Base-by-base conservation (phyloP, 1,140 invertebrate genomes). In the Lasioglossum baleicum region DNA sequence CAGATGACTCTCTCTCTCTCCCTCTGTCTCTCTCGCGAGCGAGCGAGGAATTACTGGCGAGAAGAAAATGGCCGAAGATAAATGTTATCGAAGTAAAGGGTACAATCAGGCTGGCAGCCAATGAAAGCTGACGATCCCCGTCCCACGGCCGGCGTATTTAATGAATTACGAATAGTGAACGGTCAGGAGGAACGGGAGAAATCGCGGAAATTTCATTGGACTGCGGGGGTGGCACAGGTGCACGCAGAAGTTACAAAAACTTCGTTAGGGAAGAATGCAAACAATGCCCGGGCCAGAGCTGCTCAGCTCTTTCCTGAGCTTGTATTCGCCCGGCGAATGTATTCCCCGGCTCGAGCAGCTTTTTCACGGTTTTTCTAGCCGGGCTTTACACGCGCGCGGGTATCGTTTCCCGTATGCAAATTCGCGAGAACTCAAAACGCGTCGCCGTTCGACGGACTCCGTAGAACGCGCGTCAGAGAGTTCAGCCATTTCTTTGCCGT, bases 361-460 rank as follows among this genome's bases (percentile, higher is more conserved):
- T 31, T 77, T 87, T 82, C 73, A 8, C 31, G 11, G 63, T 13
- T 22, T 71, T 51, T 64, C 42, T 17, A 17, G 51, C 48, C 72
- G 40, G 48, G 64, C 67, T 81, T 75, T 82, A 67, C 75, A 77
- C 75, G 76, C 78, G 72, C 65, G 72, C 65, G 51, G 67, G 75
- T 87, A 88, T 88, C 86, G 81, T 73, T 79, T 76, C 71, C 76
- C 83, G 87, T 83, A 79, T 85, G 86, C 79, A 88, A 87, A 88
- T 88, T 81, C 81, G 76, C 66, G 44, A 58, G 10, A 60, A 79
- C 73, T 75, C 60, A 58, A 73, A 74, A 40, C 73, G 53, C 64
- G 31, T 56, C 44, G n/a, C 35, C 58, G 48, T 26, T 66, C 66
- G 17, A 64, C 78, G 22, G n/a, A 13, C 48, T 26, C 20, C 67